Percentiles rank a stretch among this genome's conserved stretches.
phyloP scores from a whole-genome alignment of 2,888 invertebrate species.

The Agonopterix subpropinquella region DNA sequence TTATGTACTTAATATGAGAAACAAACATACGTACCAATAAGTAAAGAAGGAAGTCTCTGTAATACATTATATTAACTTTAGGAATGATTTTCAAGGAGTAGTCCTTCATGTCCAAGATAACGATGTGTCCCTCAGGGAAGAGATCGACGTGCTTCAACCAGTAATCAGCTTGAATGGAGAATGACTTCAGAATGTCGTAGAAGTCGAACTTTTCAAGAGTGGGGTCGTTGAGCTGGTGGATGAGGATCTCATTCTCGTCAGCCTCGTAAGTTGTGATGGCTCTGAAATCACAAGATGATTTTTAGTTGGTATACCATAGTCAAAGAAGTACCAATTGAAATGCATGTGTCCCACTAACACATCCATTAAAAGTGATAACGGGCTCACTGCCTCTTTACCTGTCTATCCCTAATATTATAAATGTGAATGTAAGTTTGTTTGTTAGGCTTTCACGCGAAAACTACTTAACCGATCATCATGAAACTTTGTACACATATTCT shows the following conservation, averaged over 20 bases:
- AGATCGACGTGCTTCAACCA: constrained; percentile 35
- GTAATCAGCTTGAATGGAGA: constrained; percentile 40
- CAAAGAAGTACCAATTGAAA: no score
- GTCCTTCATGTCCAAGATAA: constrained; percentile 48
- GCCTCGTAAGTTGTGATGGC: constrained; percentile 31
- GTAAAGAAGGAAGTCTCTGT: constrained; percentile 47
- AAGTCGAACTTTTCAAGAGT: constrained; percentile 42
- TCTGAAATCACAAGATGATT: constrained; percentile 21
- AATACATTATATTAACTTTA: constrained; percentile 48
- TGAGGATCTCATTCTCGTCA: constrained; percentile 40
- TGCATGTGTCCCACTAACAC: no score
- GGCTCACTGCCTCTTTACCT: no score
- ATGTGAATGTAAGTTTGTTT: no score
- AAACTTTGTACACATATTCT: no score
- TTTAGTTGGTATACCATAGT: no score
- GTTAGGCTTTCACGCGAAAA: no score
- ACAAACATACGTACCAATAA: constrained; percentile 42
- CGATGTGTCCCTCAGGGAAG: constrained; percentile 45
- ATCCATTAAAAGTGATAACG: no score
- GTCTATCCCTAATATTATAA: no score
- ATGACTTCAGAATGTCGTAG: constrained; percentile 45
- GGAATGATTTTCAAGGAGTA: constrained; percentile 42
- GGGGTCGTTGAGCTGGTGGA: constrained; percentile 44
- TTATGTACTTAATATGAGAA: neutral
- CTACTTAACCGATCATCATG: no score